Evolutionary conservation across 2,797 vertebrate species (phyloP).

Genomic region (Lithobates sylvaticus): DNA sequence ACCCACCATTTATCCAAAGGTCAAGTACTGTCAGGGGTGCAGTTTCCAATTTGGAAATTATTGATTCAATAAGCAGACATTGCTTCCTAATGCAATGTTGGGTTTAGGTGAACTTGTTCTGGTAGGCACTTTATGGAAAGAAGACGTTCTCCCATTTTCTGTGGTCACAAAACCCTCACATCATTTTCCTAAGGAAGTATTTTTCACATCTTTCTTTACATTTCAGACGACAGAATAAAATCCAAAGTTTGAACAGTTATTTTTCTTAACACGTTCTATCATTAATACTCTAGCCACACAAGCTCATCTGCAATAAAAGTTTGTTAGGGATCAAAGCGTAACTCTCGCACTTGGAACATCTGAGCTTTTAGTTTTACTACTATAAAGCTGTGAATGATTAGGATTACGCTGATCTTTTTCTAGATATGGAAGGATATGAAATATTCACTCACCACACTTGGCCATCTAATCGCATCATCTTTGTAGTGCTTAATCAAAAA

Average conservation of each 20-base stretch:
- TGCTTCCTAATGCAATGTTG: no score
- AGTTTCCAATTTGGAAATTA: no score
- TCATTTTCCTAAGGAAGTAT: neutral
- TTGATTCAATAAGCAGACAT: no score
- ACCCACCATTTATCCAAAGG: no score
- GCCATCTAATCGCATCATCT: constrained; percentile 33
- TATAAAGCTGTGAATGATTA: constrained; percentile 49
- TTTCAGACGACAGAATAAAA: constrained; percentile 63
- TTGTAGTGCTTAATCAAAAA: constrained; percentile 13
- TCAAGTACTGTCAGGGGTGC: no score
- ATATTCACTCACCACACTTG: neutral
- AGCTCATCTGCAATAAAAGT: constrained; percentile 51
- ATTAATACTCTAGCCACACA: constrained; percentile 63
- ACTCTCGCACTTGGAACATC: constrained; percentile 44
- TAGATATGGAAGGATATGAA: constrained; percentile 49
- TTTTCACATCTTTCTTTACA: neutral
- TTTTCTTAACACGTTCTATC: constrained; percentile 52
- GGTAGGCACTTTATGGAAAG: no score
- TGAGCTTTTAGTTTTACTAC: constrained; percentile 51
- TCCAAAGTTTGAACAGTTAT: constrained; percentile 54
- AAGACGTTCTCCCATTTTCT: neutral
- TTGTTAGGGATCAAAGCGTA: constrained; percentile 57
- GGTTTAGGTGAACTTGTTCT: no score
- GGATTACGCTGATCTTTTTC: constrained; percentile 24
- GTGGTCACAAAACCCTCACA: neutral